Base-by-base conservation (phyloP, 2,888 invertebrate species). In the Melinopterus prodromus region DNA sequence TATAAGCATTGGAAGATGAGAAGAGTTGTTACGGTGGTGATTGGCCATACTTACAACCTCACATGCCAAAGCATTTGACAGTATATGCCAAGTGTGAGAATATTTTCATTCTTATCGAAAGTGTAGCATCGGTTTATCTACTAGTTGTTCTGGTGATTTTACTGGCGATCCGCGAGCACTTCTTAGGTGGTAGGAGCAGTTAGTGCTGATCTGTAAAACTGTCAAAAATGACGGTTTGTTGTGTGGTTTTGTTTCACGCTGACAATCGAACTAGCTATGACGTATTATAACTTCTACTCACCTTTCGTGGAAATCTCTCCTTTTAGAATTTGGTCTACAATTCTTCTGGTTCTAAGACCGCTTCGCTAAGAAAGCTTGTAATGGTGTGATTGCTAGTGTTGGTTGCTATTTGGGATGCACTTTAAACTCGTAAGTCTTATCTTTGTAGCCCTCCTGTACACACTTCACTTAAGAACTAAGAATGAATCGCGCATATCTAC, bases 61-160 rank as follows among this genome's bases (percentile, higher is more conserved):
- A 81, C 81, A 81, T 81, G 81, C 81, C 81, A 81, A 79, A 78
- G 81, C 81, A 81, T 81, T 81, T 81, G 81, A 81, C 81, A 79
- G 79, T 76, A 81, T 79, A 76, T 81, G 74, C 70, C 72, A 74
- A 35, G 77, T 79, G 74, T 14, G 77, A 53, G 74, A 71, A 71
- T 72, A 81, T 77, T 72, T 74, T 79, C 81, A 81, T 81, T 81
- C 79, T 81, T 81, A 76, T 75, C 77, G 74, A n/a, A 74, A 74
- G 7, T 74, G n/a, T 35, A 36, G 36, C 74, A 74, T 74, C 74
- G 71, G 35, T 16, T 74, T 15, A 35, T 74, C 36, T 35, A 36
- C n/a, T 74, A 14, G 74, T 35, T 74, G 12, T 6, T 15, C 71
- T 37, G 36, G 74, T 74, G 16, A 2, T 26, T 74, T 74, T 74